Conservation (phyloP, 2,113 vertebrate species). For the Tupaia tana region DNA sequence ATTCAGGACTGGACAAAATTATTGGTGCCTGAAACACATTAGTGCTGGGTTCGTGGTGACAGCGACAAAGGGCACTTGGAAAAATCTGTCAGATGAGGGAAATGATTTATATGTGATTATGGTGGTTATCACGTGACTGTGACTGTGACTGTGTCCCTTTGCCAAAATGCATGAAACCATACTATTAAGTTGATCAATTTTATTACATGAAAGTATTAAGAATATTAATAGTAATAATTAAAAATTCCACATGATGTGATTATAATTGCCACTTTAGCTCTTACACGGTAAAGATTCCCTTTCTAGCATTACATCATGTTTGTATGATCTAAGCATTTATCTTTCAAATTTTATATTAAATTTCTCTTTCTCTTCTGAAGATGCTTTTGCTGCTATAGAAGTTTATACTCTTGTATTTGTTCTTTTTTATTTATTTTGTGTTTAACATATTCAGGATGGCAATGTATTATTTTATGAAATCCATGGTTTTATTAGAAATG, state of each 20-base stretch:
- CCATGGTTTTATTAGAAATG: neutral
- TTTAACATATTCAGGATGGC: neutral
- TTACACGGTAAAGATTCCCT: neutral
- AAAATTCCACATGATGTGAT: neutral
- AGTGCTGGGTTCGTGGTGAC: neutral
- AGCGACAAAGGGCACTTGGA: neutral
- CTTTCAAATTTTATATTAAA: neutral
- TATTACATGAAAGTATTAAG: accelerated
- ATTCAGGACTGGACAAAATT: neutral
- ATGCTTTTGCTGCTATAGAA: neutral
- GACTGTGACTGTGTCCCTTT: neutral
- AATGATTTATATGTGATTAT: neutral
- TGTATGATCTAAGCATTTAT: too few relatives aligned
- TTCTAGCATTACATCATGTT: neutral
- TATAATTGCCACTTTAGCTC: neutral
- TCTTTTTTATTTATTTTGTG: neutral
- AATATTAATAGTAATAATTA: too few relatives aligned
- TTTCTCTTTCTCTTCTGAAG: neutral
- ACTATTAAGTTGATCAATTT: neutral
- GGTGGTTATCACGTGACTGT: accelerated
- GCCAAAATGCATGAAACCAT: neutral
- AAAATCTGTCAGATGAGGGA: neutral
- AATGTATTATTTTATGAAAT: neutral
- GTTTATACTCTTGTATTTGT: neutral
- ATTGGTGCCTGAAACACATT: neutral